phyloP scores from a whole-genome alignment of 2,888 invertebrate genomes.

The Megalurothrips usitatus region DNA sequence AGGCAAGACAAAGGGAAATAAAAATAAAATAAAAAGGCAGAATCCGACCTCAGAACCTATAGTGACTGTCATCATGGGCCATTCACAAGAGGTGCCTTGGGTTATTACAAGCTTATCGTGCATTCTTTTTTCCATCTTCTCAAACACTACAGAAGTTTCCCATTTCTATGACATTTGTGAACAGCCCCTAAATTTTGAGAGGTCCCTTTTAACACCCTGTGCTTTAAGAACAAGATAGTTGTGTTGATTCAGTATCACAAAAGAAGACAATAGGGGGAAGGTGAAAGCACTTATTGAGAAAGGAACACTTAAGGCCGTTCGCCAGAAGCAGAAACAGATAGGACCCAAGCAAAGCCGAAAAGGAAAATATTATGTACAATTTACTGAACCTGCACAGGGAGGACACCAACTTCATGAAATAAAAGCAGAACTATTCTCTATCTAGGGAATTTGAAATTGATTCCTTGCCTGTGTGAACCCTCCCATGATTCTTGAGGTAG shows the following conservation, averaged over 20 bases:
- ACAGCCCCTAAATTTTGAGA: background rate
- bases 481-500: conserved; percentile 82
- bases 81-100: conserved; percentile 27
- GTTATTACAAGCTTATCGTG: background rate
- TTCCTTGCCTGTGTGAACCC: conserved; percentile 73
- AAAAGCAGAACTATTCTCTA: conserved; percentile 13
- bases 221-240: background rate
- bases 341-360: conserved; percentile 5
- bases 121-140: no score
- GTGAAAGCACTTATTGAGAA: conserved; percentile 30
- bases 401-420: background rate
- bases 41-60: background rate
- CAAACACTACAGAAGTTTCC: no score
- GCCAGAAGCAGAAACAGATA: background rate
- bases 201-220: background rate
- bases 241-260: no score
- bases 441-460: conserved; percentile 15
- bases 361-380: background rate
- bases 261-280: background rate
- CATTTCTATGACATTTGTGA: background rate
- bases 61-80: background rate
- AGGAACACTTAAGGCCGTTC: background rate
- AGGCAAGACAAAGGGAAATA: background rate
- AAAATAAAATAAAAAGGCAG: background rate
- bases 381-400: background rate